phyloP scores from a whole-genome alignment of 2,113 vertebrate genomes.

The Martes martes region DNA sequence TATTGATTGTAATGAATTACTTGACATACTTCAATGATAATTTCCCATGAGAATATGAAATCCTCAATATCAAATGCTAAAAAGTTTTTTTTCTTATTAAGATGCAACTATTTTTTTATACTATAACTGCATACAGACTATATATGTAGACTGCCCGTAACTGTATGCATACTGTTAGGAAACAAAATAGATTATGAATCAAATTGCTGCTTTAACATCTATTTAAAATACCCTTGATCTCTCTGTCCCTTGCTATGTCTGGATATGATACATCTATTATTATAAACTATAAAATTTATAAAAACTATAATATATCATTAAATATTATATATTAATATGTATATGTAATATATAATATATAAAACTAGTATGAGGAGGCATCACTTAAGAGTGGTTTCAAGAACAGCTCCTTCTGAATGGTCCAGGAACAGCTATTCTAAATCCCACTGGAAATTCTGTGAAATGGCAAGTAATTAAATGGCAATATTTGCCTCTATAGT shows the following conservation, averaged over 20 bases:
- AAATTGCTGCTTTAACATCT: background rate
- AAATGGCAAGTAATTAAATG: background rate
- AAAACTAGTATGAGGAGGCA: background rate
- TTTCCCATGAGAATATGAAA: background rate
- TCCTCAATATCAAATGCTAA: background rate
- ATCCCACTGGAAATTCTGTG: conserved; percentile 4
- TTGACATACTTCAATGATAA: background rate
- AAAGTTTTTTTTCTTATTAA: background rate
- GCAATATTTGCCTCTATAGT: background rate
- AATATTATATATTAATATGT: background rate
- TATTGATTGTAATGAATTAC: background rate
- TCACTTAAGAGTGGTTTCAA: conserved; percentile 16
- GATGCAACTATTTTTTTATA: background rate
- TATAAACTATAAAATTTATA: background rate
- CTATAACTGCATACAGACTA: background rate
- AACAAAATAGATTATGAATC: background rate
- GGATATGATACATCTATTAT: background rate
- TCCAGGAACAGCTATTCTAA: conserved; percentile 8
- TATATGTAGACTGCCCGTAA: background rate
- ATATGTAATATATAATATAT: background rate
- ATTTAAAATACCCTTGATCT: background rate
- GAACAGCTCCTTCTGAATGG: conserved; percentile 23
- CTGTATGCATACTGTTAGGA: background rate
- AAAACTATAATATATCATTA: background rate
- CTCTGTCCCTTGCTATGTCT: background rate